Evolutionary conservation across 2,888 invertebrate species (phyloP).

Genomic region (Trachelus iudaicus): DNA sequence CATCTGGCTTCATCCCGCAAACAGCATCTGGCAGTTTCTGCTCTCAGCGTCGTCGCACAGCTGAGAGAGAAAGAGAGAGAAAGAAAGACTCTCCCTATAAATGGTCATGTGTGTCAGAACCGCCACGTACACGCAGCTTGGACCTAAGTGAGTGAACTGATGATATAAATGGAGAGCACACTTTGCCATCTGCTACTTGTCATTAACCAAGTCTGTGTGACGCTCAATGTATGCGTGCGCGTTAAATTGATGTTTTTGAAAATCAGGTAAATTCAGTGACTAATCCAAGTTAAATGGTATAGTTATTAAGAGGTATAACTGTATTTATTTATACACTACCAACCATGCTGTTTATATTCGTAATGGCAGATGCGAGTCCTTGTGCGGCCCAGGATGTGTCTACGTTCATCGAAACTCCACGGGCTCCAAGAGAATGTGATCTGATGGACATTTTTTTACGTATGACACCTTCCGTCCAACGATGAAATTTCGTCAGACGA

Average conservation of each 20-base stretch:
- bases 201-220: not conserved
- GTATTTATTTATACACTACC: not conserved
- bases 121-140: constrained; percentile 4
- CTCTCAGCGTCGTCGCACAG: not conserved
- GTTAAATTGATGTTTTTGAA: not conserved
- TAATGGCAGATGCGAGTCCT: constrained; percentile 49
- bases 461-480: not conserved
- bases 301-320: not conserved
- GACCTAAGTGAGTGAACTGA: not conserved
- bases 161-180: not conserved
- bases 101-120: constrained; percentile 46
- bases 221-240: not conserved
- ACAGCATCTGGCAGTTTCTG: not conserved
- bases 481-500: not conserved
- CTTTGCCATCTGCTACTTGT: not conserved
- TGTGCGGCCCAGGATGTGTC: constrained; percentile 73
- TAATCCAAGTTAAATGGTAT: not conserved
- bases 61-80: not conserved
- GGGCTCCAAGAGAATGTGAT: constrained; percentile 40
- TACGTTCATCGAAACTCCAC: constrained; percentile 68
- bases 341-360: constrained; percentile 53
- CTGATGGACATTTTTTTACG: constrained; percentile 35
- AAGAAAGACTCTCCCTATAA: constrained; percentile 26
- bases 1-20: not conserved
- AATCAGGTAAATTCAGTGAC: not conserved